A percentile compares a stretch with the other conserved stretches of the same genome.
Conservation (phyloP, 2,888 invertebrate genomes). For the Catotricha subobsoleta region DNA sequence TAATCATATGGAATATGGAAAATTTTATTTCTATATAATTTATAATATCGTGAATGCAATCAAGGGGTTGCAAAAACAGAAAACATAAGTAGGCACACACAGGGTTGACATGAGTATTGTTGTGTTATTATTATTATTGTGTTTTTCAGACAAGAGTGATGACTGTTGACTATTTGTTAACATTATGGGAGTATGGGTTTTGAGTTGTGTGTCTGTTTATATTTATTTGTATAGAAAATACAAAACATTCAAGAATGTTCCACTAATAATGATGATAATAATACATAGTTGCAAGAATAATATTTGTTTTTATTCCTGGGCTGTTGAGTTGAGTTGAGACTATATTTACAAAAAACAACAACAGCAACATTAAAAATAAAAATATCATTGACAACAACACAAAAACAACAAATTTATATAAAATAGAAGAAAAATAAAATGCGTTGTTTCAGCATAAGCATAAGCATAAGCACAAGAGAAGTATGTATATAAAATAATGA, state of each 20-base stretch:
- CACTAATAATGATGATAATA: background rate
- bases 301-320: too few species aligned
- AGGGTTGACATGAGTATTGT: slow-evolving; percentile 1
- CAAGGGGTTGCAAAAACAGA: slow-evolving; percentile 6
- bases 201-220: background rate
- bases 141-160: slow-evolving; percentile 1
- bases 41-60: slow-evolving; percentile 6
- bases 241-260: background rate
- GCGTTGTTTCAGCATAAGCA: too few species aligned
- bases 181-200: background rate
- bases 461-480: too few species aligned
- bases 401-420: too few species aligned
- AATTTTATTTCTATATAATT: too few species aligned
- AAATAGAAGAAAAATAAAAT: too few species aligned
- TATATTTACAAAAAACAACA: too few species aligned
- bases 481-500: too few species aligned
- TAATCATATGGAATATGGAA: too few species aligned
- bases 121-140: slow-evolving; percentile 3
- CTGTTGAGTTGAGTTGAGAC: too few species aligned
- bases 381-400: too few species aligned
- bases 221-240: background rate
- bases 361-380: too few species aligned
- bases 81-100: slow-evolving; percentile 5
- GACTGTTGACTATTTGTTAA: slow-evolving; percentile 4
- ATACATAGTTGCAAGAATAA: background rate